Evolutionary conservation across 2,888 invertebrate genomes (phyloP), one percentile per base, ranked within the genome.

Genomic region (Eurytoma adleriae): DNA sequence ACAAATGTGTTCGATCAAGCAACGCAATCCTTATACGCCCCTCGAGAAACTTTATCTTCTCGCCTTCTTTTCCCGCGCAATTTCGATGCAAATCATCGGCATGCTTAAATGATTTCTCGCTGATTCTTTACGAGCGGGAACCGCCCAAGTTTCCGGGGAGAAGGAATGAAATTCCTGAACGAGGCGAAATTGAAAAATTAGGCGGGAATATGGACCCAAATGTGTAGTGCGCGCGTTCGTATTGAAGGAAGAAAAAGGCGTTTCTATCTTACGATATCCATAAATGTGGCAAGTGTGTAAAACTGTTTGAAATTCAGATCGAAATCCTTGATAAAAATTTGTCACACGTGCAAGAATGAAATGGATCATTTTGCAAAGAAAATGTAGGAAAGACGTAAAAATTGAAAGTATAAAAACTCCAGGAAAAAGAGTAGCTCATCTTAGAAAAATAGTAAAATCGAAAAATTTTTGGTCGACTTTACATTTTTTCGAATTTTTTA

Each of bases 81-180:
- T 75, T 67, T 67, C 75, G n/a, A 75, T 75, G 75, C 59, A 75
- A 67, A 75, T 75, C 59, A 59, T 59, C n/a, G 27, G 59, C 50
- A 27, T 57, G 59, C 62, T 62, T 52, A 73, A 73, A 62, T 73
- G 54, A 62, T 74, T 66, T 54, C 24, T 14, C 56, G 56, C 56
- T 52, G 24, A n/a, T 52, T 61, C 24, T 40, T 40, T 40, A 40
- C 40, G 40, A 40, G 16, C 57, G 18, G 18, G 40, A 64, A 50
- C 10, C n/a, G 50, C 10, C n/a, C 48, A 52, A 18, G 20, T 67
- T 50, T 16, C 48, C 48, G 30, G 18, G 30, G 1, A 59, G n/a
- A n/a, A 48, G 57, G 48, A 7, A 59, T 27, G 13, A 18, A 69
- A 40, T 69, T 3, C 13, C 5, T 5, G 57, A 57, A 14, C 13